phyloP scores from a whole-genome alignment of 2,888 invertebrate species.

The Drosophila robusta region DNA sequence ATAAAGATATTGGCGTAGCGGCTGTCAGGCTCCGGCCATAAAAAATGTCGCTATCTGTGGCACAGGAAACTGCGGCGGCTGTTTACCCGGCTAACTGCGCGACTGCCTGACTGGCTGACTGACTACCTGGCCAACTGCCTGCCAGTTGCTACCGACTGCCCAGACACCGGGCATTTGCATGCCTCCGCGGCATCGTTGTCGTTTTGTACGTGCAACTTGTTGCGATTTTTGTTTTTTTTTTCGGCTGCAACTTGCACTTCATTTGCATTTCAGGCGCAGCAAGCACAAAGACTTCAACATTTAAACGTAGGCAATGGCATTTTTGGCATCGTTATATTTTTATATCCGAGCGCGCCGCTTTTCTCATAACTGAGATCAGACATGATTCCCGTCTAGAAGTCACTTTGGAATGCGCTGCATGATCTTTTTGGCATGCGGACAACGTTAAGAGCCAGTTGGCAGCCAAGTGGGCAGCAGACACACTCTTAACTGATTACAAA shows the following conservation, averaged over 20 bases:
- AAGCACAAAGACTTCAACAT: constrained; percentile 39
- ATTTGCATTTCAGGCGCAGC: constrained; percentile 69
- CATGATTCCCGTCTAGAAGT: constrained; percentile 46
- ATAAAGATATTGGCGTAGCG: constrained; percentile 70
- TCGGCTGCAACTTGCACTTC: constrained; percentile 64
- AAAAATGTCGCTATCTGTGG: constrained; percentile 73
- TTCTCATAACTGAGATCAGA: constrained; percentile 50
- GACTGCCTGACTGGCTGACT: constrained; percentile 15
- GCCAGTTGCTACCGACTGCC: constrained; percentile 44
- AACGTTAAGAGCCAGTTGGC: constrained; percentile 15
- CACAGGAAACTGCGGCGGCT: constrained; percentile 63
- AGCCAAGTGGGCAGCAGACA: constrained; percentile 30
- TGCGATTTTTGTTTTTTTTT: constrained; percentile 18
- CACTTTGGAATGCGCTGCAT: constrained; percentile 42
- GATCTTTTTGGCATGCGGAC: constrained; percentile 32
- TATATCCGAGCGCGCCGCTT: constrained; percentile 17
- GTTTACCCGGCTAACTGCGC: constrained; percentile 17
- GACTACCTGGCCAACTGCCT: constrained; percentile 24
- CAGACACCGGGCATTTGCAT: constrained; percentile 56
- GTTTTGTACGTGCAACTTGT: constrained; percentile 16
- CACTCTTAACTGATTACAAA: constrained; percentile 31
- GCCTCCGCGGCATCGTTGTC: constrained; percentile 37
- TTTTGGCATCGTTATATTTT: constrained; percentile 55
- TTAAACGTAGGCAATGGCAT: constrained; percentile 53
- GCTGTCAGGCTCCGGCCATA: constrained; percentile 58